phyloP scores from a whole-genome alignment of 2,113 vertebrate species.

The Xerus inauris region DNA sequence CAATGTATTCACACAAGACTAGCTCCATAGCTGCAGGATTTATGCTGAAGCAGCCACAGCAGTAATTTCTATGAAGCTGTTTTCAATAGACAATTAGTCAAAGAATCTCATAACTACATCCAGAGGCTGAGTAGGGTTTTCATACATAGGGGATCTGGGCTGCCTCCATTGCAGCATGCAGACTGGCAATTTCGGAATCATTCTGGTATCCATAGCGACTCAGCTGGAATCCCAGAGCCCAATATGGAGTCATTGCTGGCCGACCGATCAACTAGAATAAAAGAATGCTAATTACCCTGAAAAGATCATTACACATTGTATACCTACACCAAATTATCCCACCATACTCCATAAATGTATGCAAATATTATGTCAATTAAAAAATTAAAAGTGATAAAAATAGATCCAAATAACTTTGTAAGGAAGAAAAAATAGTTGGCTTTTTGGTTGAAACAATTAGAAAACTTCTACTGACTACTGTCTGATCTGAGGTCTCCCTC shows the following conservation, averaged over 20 bases:
- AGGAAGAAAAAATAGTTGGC: neutral
- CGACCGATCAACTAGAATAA: constrained; percentile 92
- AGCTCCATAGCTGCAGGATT: neutral
- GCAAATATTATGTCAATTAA: neutral
- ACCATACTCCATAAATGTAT: neutral
- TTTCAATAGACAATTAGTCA: neutral
- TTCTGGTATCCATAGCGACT: constrained; percentile 94
- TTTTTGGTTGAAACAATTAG: neutral
- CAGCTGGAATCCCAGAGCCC: constrained; percentile 97
- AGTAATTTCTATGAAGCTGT: neutral
- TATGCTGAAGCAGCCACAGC: neutral
- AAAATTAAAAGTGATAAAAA: neutral
- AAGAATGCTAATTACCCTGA: constrained; percentile 29
- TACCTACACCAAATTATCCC: neutral
- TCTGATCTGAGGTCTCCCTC: neutral
- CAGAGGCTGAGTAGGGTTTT: neutral
- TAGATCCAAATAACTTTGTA: neutral
- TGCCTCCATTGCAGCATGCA: constrained; percentile 89
- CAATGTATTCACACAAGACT: neutral
- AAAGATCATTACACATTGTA: neutral
- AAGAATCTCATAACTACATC: neutral
- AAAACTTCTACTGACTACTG: neutral
- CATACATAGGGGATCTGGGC: constrained; percentile 93
- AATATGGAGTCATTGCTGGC: constrained; percentile 95
- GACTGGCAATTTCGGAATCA: constrained; percentile 86